Conservation (phyloP, 2,888 invertebrate species). For the Limenitis camilla region DNA sequence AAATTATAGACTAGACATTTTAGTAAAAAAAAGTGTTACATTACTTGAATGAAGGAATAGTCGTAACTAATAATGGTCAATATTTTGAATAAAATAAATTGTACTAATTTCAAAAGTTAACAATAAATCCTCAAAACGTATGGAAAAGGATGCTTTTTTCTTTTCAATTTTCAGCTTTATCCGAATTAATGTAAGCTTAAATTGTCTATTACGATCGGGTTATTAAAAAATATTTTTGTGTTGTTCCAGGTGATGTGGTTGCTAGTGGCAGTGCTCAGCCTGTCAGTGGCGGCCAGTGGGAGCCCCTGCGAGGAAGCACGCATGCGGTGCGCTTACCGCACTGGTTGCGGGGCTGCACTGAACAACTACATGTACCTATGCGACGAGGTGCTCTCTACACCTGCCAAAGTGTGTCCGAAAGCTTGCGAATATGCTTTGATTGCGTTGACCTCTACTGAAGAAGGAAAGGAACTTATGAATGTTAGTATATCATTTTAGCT, state of each 20-base stretch:
- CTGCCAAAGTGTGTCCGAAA: slow-evolving; percentile 77
- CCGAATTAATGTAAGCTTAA: too few species aligned
- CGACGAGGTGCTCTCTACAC: slow-evolving; percentile 78
- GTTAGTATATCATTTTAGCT: slow-evolving; percentile 65
- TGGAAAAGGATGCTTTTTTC: neutral
- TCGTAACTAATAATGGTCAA: neutral
- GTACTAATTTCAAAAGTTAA: neutral
- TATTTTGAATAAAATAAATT: neutral
- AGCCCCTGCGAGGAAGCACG: slow-evolving; percentile 79
- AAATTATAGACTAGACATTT: too few species aligned
- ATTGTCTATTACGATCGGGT: too few species aligned
- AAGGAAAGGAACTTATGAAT: slow-evolving; percentile 84
- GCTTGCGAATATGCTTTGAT: slow-evolving; percentile 85
- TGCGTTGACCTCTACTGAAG: slow-evolving; percentile 84
- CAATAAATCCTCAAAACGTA: neutral
- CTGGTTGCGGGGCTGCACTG: slow-evolving; percentile 84
- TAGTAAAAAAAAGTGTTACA: too few species aligned
- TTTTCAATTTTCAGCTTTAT: too few species aligned
- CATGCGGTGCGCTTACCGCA: slow-evolving; percentile 82
- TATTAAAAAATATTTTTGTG: neutral
- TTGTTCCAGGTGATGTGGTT: slow-evolving; percentile 58
- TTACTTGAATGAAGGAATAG: too few species aligned
- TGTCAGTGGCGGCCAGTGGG: slow-evolving; percentile 42
- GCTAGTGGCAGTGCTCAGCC: slow-evolving; percentile 44
- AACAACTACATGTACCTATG: slow-evolving; percentile 85